A percentile compares a stretch with the other conserved stretches of the same genome.
These are phyloP conservation scores for Eubasilissa regina DNA, from an alignment of 1,140 invertebrate genomes.

Conservation along the genomic window DNA sequence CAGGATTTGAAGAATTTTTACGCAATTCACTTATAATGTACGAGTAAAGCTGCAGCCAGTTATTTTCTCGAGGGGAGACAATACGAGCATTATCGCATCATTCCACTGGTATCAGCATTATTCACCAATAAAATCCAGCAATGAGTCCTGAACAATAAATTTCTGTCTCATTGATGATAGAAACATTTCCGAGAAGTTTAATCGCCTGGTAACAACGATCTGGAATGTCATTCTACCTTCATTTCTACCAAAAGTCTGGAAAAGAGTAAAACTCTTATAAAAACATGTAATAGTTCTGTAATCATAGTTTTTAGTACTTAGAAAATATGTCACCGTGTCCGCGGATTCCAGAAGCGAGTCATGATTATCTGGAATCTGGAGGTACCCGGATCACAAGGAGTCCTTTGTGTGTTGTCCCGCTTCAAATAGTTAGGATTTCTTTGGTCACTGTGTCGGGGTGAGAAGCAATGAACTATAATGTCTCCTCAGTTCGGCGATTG, in stretches of 20 bases:
- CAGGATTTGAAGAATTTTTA: no score
- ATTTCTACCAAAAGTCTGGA: neutral
- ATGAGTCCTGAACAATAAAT: no score
- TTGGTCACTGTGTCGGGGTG: conserved; percentile 17
- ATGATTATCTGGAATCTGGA: conserved; percentile 12
- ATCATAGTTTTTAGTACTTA: conserved; percentile 31
- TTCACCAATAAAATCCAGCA: no score
- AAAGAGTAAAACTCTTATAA: neutral
- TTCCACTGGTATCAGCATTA: no score
- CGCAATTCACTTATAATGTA: no score
- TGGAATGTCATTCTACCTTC: neutral
- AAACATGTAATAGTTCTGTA: conserved; percentile 25
- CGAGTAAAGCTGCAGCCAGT: no score
- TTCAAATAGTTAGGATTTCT: conserved; percentile 37
- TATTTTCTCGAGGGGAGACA: no score
- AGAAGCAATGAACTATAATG: conserved; percentile 49
- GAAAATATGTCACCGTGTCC: conserved; percentile 35
- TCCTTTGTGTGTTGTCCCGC: conserved; percentile 36
- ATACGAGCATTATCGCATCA: no score
- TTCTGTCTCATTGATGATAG: no score
- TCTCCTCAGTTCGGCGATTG: conserved; percentile 1
- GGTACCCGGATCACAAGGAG: neutral
- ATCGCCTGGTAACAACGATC: neutral
- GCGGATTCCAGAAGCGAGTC: conserved; percentile 6
- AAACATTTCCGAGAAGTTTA: neutral